Percentiles rank a stretch among this genome's conserved stretches.
phyloP scores from a whole-genome alignment of 2,113 vertebrate species.

The Pandion haliaetus region DNA sequence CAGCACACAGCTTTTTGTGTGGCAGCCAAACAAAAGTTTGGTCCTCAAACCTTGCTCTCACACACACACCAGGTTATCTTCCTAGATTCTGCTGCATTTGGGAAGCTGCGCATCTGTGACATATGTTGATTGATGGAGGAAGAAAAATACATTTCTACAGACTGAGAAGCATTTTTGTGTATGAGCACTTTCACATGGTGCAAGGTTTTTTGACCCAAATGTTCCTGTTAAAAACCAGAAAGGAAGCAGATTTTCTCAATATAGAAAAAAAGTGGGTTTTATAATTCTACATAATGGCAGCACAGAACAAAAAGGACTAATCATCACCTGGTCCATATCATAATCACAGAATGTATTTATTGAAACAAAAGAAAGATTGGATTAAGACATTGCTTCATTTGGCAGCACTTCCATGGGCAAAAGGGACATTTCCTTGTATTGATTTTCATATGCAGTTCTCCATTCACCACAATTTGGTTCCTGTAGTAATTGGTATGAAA shows the following conservation, averaged over 20 bases:
- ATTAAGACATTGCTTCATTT: conserved; percentile 46
- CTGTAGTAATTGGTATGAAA: conserved; percentile 30
- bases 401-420: conserved; percentile 33
- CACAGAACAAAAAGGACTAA: not conserved
- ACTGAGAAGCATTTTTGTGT: not conserved
- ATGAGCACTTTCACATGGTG: not conserved
- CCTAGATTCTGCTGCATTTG: not conserved
- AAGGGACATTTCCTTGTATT: conserved; percentile 39
- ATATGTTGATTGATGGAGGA: not conserved
- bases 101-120: not conserved
- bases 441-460: conserved; percentile 56
- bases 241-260: not conserved
- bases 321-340: not conserved
- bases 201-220: not conserved
- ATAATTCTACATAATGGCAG: not conserved
- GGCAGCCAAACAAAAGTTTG: not conserved
- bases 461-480: not conserved
- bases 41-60: not conserved
- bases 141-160: not conserved
- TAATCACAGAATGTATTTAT: not conserved
- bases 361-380: conserved; percentile 42
- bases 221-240: not conserved
- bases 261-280: not conserved
- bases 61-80: not conserved
- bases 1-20: not conserved